phyloP scores from a whole-genome alignment of 2,113 vertebrate genomes.

The Holacanthus passer region DNA sequence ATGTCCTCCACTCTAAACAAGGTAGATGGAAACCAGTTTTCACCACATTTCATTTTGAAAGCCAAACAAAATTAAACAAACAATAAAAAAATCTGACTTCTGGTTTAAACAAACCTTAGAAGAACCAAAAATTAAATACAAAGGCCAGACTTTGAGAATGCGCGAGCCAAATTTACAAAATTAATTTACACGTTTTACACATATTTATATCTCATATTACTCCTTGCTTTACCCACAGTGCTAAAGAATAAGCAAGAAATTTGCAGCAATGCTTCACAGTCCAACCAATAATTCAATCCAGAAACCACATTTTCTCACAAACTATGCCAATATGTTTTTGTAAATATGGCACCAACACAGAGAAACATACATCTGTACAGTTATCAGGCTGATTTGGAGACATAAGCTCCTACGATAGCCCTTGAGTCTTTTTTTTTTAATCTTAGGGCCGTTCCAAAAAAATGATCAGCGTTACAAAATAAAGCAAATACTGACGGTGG shows the following conservation, averaged over 20 bases:
- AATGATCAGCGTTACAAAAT: conserved; percentile 42
- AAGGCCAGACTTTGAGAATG: conserved; percentile 28
- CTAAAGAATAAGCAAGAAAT: conserved; percentile 41
- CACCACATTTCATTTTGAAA: conserved; percentile 32
- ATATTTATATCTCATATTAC: conserved; percentile 51
- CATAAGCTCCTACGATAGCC: conserved; percentile 29
- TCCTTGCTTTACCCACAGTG: conserved; percentile 39
- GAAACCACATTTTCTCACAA: conserved; percentile 27
- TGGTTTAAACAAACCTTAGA: conserved; percentile 27
- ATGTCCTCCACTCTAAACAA: conserved; percentile 10
- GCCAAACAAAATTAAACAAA: conserved; percentile 14
- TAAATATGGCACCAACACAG: conserved; percentile 70
- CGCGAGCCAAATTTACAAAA: conserved; percentile 31
- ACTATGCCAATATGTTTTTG: conserved; percentile 45
- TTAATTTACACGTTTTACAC: conserved; percentile 41
- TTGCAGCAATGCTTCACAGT: conserved; percentile 35
- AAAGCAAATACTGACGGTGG: conserved; percentile 31
- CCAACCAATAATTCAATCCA: conserved; percentile 19
- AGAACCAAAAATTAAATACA: conserved; percentile 18
- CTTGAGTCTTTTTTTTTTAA: conserved; percentile 27
- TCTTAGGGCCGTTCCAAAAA: conserved; percentile 30
- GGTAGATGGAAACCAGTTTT: conserved; percentile 15
- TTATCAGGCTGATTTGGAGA: conserved; percentile 46
- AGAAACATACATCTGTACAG: conserved; percentile 64
- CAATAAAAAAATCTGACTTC: conserved; percentile 8